Evolutionary conservation across 2,888 invertebrate genomes (phyloP).

Genomic region (Heliconius charithonia): DNA sequence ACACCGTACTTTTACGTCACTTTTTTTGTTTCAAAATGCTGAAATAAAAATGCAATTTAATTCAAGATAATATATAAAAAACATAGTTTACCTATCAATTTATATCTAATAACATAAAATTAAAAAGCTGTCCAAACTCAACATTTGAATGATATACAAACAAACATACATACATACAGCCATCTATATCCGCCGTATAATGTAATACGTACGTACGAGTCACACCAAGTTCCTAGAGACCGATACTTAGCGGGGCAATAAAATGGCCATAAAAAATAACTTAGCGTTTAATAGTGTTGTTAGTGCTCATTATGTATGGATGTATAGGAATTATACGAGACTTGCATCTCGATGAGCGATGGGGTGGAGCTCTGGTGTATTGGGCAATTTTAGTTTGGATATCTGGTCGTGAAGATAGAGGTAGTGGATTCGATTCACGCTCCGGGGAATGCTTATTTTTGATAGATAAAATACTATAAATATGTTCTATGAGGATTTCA

Average conservation of each 20-base stretch:
- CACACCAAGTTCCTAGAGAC: conserved; percentile 38
- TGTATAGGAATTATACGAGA: conserved; percentile 13
- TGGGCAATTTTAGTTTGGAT: neutral
- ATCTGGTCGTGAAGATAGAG: too few species aligned
- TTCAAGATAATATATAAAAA: neutral
- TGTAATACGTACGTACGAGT: neutral
- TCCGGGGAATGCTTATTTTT: too few species aligned
- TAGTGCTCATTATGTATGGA: conserved; percentile 28
- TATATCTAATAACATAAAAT: neutral
- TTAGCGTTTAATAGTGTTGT: conserved; percentile 41
- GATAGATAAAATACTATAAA: too few species aligned
- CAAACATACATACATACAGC: neutral
- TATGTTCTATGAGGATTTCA: too few species aligned
- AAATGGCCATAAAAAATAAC: conserved; percentile 47
- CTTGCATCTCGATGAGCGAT: conserved; percentile 19
- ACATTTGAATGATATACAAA: neutral
- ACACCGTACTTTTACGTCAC: too few species aligned
- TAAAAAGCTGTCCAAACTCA: neutral
- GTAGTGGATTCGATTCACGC: too few species aligned
- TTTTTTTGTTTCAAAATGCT: too few species aligned
- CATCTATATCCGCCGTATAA: neutral
- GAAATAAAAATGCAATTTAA: neutral
- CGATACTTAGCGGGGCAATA: conserved; percentile 44
- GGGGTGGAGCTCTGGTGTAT: neutral
- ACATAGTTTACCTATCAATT: too few species aligned